Base-by-base conservation (phyloP, 2,888 invertebrate species). In the Netelia inedita region DNA sequence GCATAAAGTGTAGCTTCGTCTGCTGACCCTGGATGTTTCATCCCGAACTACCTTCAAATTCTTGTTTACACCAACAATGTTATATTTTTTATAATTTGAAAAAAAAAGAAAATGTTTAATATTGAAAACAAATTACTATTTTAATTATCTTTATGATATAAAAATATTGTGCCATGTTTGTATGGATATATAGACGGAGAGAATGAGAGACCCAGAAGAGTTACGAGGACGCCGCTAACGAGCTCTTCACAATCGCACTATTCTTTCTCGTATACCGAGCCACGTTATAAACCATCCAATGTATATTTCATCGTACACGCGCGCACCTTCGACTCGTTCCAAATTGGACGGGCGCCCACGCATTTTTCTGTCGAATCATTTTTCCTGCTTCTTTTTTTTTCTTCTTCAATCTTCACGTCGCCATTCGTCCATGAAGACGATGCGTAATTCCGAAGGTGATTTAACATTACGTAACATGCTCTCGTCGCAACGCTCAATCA, bases 191-290 rank as follows among this genome's bases (percentile, higher is more conserved):
- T 50, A 28, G 28, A 28, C 5, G 35, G 28, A 19, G 41, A 46
- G 66, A 72, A 61, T 53, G 63, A 79, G 79, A 53, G 14, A 63
- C 41, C 65, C 72, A 66, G 46, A 73, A 80, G 69, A 78, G 69
- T 78, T 71, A 71, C 78, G 78, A 71, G 78, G 53, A 78, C 69
- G 50, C 41, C 28, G 61, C 78, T 78, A 78, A 71, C 69, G 68
- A 78, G 69, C 72, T 72, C 59, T 57, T 57, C 50, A 50, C 71
- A 71, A 57, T 71, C 46, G 72, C 72, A 59, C 59, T 72, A 41
- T 41, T 57, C 59, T 14, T 55, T 55, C 55, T 16, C 55, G n/a
- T 28, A 28, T 16, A 19, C 16, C 55, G 2, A 46, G 14, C 46
- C 19, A 19, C 19, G n/a, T 16, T 55, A 55, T 19, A 55, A 19